Conservation (phyloP, 2,113 vertebrate genomes). For the Deroptyus accipitrinus region DNA sequence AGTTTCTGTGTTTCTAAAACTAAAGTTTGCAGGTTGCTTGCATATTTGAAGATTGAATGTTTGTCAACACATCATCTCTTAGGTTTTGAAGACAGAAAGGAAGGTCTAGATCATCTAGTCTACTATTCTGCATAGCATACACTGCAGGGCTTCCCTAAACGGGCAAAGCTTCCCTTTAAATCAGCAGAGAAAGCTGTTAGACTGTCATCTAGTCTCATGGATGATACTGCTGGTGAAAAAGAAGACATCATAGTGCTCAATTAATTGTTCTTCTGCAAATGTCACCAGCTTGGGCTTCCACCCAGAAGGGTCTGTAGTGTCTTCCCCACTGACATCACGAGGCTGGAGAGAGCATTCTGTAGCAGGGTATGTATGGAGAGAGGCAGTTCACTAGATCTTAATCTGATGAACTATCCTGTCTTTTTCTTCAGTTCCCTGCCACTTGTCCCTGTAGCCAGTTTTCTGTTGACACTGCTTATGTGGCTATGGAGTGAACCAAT, state of each 20-base stretch:
- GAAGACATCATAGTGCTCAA: background rate
- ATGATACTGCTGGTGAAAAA: background rate
- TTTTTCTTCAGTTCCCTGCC: background rate
- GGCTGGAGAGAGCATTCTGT: background rate
- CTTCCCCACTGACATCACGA: rapidly evolving
- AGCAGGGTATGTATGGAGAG: background rate
- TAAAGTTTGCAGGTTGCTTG: background rate
- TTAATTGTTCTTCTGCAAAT: background rate
- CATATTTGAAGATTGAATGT: background rate
- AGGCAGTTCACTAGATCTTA: background rate
- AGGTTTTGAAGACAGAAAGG: background rate
- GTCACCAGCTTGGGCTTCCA: background rate
- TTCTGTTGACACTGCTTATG: background rate
- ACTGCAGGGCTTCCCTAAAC: background rate
- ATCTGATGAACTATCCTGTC: background rate
- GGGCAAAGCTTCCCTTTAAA: background rate
- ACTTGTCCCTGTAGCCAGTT: background rate
- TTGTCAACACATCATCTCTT: background rate
- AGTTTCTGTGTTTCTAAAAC: background rate
- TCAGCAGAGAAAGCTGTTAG: background rate
- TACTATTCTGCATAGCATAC: background rate
- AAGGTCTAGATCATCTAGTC: background rate
- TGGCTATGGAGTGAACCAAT: background rate
- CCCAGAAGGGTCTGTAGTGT: background rate
- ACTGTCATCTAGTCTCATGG: background rate